Percentiles rank a stretch among this genome's conserved stretches.
phyloP scores from a whole-genome alignment of 2,113 vertebrate species.

The Sterna hirundo region DNA sequence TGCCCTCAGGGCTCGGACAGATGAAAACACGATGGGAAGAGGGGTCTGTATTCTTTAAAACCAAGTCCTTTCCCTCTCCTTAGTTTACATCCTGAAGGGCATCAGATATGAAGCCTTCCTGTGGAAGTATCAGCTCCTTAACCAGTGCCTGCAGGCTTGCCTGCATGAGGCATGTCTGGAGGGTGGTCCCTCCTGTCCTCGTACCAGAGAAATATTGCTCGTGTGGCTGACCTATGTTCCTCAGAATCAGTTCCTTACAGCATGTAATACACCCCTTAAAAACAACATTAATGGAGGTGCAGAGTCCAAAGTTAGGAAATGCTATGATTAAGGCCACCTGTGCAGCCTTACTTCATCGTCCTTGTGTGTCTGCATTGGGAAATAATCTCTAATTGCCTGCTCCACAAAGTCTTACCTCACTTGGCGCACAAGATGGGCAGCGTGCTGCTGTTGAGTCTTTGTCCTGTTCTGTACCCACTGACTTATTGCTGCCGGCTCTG shows the following conservation, averaged over 20 bases:
- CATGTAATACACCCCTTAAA: not conserved
- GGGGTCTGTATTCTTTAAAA: not conserved
- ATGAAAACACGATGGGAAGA: not conserved
- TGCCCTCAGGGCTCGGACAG: not conserved
- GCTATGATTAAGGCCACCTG: not conserved
- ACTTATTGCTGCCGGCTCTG: not conserved
- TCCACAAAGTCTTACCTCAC: not conserved
- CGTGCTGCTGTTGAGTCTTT: not conserved
- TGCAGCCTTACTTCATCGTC: not conserved
- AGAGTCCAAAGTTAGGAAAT: not conserved
- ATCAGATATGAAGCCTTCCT: not conserved
- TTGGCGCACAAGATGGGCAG: not conserved
- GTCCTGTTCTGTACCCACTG: not conserved
- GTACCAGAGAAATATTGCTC: not conserved
- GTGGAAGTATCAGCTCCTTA: not conserved
- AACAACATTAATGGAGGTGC: not conserved
- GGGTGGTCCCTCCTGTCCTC: not conserved
- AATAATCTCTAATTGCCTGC: not conserved
- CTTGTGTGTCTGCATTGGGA: not conserved
- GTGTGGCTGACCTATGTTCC: fast-evolving
- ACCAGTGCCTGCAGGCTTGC: not conserved
- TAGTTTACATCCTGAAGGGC: not conserved
- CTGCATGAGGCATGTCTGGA: not conserved
- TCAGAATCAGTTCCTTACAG: not conserved
- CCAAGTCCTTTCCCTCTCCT: not conserved